Base-by-base conservation (phyloP, 2,113 vertebrate species). In the Cheilinus undulatus region DNA sequence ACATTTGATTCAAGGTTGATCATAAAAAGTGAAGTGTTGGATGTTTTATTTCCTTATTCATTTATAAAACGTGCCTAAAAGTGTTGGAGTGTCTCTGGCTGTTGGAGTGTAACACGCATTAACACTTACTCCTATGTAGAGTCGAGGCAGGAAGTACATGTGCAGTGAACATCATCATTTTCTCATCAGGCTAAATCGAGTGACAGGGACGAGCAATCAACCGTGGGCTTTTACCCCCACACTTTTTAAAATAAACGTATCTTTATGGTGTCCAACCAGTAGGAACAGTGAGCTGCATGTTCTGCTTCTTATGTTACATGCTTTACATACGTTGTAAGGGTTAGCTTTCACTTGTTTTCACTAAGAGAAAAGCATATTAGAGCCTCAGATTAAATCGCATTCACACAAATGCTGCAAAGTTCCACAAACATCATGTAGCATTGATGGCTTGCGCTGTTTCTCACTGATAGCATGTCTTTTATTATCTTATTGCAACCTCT, bases 121-220 rank as follows among this genome's bases (percentile, higher is more conserved):
- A 10, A 64, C 70, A 54, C 27, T 67, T 45, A 48, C 69, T 80
- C 67, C 80, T 8, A 23, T 82, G 74, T 58, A 65, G 51, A 78
- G 69, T 73, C 50, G 24, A 28, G 73, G 77, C 90, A 90, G 89
- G 88, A 91, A 92, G 84, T 80, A 53, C 73, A 81, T 68, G 76
- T 86, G 78, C 76, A 82, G 70, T 50, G 75, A 85, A 76, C 75
- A 74, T 82, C 76, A 76, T 61, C 62, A 83, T 67, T 78, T 81
- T 92, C 84, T 81, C 88, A 82, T 69, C 19, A 73, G 76, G 85
- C 85, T 86, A 87, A 88, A 88, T 83, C 83, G 51, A 85, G 85
- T 77, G 62, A 75, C 79, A 81, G 68, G 85, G 54, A 88, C 82
- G 88, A 90, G 87, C 86, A 71, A 74, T 86, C 87, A 90, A 90